phyloP scores from a whole-genome alignment of 2,113 vertebrate genomes.

The Pachyramphus minor region DNA sequence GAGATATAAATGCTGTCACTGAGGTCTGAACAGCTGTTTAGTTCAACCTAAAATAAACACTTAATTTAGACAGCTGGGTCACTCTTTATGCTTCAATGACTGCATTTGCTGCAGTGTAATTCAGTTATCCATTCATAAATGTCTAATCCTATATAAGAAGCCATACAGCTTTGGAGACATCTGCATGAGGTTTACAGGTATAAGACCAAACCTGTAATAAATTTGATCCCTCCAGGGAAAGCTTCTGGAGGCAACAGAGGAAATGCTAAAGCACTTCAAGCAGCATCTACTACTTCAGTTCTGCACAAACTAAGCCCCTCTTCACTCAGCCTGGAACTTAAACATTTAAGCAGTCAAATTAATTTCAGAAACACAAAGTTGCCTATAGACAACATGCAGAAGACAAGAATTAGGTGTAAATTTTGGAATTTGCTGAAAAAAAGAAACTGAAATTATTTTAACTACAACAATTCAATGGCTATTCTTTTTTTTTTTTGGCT shows the following conservation, averaged over 20 bases:
- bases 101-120: background rate
- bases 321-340: background rate
- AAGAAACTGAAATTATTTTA: background rate
- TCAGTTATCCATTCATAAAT: background rate
- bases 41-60: background rate
- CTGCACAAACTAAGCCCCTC: background rate
- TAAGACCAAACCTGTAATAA: background rate
- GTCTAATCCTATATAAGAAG: background rate
- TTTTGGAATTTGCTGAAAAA: background rate
- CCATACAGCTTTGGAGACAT: background rate
- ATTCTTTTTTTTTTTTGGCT: background rate
- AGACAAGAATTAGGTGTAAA: background rate
- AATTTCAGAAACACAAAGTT: background rate
- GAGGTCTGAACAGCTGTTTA: background rate
- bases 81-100: background rate
- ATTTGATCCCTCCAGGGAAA: background rate
- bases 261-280: background rate
- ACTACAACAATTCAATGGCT: background rate
- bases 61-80: background rate
- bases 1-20: background rate
- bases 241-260: background rate
- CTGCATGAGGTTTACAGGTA: background rate
- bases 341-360: background rate
- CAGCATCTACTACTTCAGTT: background rate
- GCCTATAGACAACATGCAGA: fast-evolving